Base-by-base conservation (phyloP, 2,113 vertebrate species). In the Ancistrus triradiatus region DNA sequence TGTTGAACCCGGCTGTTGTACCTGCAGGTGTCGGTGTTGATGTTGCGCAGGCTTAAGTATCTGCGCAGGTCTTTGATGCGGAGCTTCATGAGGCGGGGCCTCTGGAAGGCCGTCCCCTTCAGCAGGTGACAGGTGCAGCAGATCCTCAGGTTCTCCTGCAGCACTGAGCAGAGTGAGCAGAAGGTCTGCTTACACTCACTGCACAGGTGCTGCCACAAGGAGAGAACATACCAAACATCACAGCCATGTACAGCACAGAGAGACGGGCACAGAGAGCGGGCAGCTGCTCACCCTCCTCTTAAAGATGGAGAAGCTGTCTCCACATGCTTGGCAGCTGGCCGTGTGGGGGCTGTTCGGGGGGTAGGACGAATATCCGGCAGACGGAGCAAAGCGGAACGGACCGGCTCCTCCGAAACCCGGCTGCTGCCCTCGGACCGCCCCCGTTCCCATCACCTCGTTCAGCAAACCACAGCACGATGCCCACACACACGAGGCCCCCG, bases 401-500 rank as follows among this genome's bases (percentile, higher is more conserved):
- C 94, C 90, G 0, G 94, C 85, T 1, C 90, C 91, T 28, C 91
- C 90, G 22, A 98, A 98, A 37, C 86, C 92, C 0, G 94, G 82
- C 79, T 93, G 96, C 81, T 94, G 95, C 4, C 93, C 89, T 49
- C 94, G 89, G 55, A 98, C 94, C 0, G 94, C 91, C 68, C 96
- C 96, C 0, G 94, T 95, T 9, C 96, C 96, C 90, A 98, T 98
- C 74, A 98, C 93, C 89, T 98, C 96, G 84, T 97, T 98, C 86
- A 98, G 86, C 83, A 98, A 56, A 25, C 96, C 96, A 31, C 95
- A 98, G 84, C 96, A 98, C 59, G 96, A 98, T 75, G 95, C 95
- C 96, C 96, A 98, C 96, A 98, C 92, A 76, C 94, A 97, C 7
- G 94, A 95, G 75, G 95, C 94, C 69, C 94, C 94, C 35, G 95